A percentile compares a stretch with the other conserved stretches of the same genome.
phyloP scores from a whole-genome alignment of 1,140 invertebrate species.

The Brachionus calyciflorus region DNA sequence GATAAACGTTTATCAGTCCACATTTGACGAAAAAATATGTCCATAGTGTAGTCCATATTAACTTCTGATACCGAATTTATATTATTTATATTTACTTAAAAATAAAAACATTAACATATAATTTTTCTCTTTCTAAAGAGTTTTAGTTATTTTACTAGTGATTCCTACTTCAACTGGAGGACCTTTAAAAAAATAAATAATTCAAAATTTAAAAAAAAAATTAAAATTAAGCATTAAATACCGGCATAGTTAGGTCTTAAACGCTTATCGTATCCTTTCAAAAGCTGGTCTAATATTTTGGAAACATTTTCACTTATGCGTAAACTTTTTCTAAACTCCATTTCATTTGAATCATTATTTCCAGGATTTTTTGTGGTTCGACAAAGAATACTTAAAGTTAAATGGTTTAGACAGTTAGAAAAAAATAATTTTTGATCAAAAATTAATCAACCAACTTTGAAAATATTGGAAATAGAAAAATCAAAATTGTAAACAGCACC shows the following conservation, averaged over 20 bases:
- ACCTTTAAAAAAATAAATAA: slow-evolving; percentile 29
- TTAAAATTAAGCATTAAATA: slow-evolving; percentile 26
- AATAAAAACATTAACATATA: too few species aligned
- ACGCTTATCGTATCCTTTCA: slow-evolving; percentile 51
- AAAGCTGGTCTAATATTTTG: slow-evolving; percentile 48
- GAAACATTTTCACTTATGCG: slow-evolving; percentile 50
- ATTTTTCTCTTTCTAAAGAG: too few species aligned
- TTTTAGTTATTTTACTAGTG: too few species aligned
- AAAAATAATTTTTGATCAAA: not conserved
- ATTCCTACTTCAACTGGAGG: slow-evolving; percentile 44
- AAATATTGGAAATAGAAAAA: not conserved
- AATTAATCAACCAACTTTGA: not conserved
- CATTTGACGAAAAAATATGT: slow-evolving; percentile 97
- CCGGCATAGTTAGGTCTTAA: slow-evolving; percentile 51
- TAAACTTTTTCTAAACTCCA: not conserved
- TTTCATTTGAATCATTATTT: not conserved
- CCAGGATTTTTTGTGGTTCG: not conserved
- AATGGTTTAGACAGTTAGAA: not conserved
- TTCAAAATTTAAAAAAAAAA: not conserved
- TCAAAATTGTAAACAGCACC: not conserved
- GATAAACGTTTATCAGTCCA: slow-evolving; percentile 91
- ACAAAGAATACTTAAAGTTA: not conserved
- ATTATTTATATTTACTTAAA: slow-evolving; percentile 61
- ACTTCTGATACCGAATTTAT: slow-evolving; percentile 98
- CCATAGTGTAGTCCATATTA: slow-evolving; percentile 98